Evolutionary conservation across 2,888 invertebrate genomes (phyloP), one percentile per base, ranked within the genome.

Genomic region (Nineta flava): DNA sequence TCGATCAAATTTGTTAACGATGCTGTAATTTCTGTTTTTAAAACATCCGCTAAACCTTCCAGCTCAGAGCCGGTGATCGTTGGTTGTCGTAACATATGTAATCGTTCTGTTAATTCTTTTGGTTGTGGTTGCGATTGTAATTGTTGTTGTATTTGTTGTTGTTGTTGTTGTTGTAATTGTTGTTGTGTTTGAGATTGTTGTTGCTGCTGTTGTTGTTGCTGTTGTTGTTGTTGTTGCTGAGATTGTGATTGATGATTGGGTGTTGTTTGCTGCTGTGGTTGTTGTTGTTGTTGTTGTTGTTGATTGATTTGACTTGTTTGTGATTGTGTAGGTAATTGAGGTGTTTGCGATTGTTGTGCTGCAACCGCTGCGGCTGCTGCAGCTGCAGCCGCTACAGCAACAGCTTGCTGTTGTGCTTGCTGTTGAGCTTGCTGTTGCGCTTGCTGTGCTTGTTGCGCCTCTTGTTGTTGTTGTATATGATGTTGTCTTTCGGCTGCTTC

Each of bases 11-110:
- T 85, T 15, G 85, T 81, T 43, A 95, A 68, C 1, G 87, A 87
- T 35, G 86, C 78, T 19, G 86, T 83, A 56, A 95, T 85, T 71
- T 95, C 94, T 48, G 80, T 81, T 70, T 95, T 95, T 5, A 96
- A 74, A 50, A 86, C 81, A 61, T 92, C 90, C n/a, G 92, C 90
- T 47, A 96, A 73, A 49, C 86, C 85, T 63, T 92, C 88, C 7
- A 93, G 72, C 61, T 93, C 93, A 3, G 84, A 77, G 12, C 83
- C 84, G 1, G 83, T 78, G 52, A 76, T 78, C 21, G 79, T 75
- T 57, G 76, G 81, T 59, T 74, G 81, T 56, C 87, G 75, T 62
- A 87, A 74, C 62, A 87, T 79, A 58, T 81, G 84, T 58, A 87
- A 71, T 57, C 87, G 75, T 61, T 88, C 87, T 26, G 84, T 78